Conservation (phyloP, 2,113 vertebrate genomes). For the Sterna hirundo region DNA sequence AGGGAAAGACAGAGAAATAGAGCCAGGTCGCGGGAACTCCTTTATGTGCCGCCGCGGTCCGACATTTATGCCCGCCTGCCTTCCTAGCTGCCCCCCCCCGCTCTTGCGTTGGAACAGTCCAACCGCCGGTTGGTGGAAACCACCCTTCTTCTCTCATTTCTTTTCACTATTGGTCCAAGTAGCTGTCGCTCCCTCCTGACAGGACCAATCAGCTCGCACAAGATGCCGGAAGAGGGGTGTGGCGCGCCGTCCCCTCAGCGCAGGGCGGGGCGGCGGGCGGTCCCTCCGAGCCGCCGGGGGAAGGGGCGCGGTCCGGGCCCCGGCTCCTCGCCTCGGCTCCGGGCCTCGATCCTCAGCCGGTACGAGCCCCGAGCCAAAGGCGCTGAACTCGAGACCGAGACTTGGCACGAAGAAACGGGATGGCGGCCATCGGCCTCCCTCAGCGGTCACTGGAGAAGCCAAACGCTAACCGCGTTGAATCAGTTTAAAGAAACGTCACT, state of each 20-base stretch:
- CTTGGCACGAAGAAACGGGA: background rate
- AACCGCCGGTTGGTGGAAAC: background rate
- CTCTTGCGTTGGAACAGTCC: background rate
- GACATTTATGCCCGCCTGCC: accelerated
- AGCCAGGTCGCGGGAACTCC: accelerated
- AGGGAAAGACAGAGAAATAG: accelerated
- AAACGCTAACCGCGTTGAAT: accelerated
- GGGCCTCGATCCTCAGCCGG: background rate
- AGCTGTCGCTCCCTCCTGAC: background rate
- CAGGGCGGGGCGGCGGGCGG: accelerated
- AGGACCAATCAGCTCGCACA: background rate
- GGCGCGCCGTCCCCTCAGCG: background rate
- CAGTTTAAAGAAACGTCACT: accelerated
- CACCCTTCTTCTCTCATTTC: accelerated
- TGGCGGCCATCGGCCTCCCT: background rate
- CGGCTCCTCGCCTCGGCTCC: no score
- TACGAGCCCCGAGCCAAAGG: background rate
- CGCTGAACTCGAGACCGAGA: no score
- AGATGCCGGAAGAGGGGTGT: accelerated
- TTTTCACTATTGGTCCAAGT: accelerated
- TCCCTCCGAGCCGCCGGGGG: background rate
- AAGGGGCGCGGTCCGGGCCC: accelerated
- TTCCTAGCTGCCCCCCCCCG: background rate
- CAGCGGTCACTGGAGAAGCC: accelerated
- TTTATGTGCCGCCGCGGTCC: accelerated